Base-by-base conservation (phyloP, 2,797 vertebrate genomes). In the Centroberyx gerrardi region DNA sequence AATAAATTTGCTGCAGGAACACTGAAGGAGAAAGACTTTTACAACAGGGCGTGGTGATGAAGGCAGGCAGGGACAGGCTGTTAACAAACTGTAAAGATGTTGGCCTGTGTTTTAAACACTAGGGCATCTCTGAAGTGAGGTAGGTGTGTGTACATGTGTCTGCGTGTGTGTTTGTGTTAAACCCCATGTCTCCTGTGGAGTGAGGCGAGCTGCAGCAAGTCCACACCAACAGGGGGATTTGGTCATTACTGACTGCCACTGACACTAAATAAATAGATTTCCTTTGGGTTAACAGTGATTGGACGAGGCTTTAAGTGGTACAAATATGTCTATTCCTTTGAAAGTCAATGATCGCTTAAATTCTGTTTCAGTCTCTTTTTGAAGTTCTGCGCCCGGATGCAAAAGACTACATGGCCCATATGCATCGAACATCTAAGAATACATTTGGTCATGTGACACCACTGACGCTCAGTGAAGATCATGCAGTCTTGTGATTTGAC, bases 31-130 rank as follows among this genome's bases (percentile, higher is more conserved):
- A 38, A n/a, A 62, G 61, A 61, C 54, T 36, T 68, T 74, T 52
- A 56, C 60, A 81, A 72, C 59, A 14, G 4, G 13, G 61, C 40
- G 44, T 6, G 31, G 52, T 72, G 59, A 74, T 72, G 71, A 82
- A 78, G 67, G 63, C 75, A 68, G 44, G 10, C 64, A 60, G 62
- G 75, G 76, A 64, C 62, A 81, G 53, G 55, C 63, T 75, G 63
- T 81, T 85, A 67, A 82, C 70, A 81, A 85, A 83, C 62, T 73
- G 62, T 78, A 87, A 72, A 81, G 59, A 70, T 55, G 51, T 62
- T 14, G 48, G 46, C 52, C 46, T 77, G 61, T 58, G 58, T 76
- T 87, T 87, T 71, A 80, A 87, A 82, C 66, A 68, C 62, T 60
- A 33, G 52, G 60, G 85, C 67, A 68, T 56, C 33, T n/a, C 51